Evolutionary conservation across 2,888 invertebrate genomes (phyloP).

Genomic region (Frankliniella fusca): DNA sequence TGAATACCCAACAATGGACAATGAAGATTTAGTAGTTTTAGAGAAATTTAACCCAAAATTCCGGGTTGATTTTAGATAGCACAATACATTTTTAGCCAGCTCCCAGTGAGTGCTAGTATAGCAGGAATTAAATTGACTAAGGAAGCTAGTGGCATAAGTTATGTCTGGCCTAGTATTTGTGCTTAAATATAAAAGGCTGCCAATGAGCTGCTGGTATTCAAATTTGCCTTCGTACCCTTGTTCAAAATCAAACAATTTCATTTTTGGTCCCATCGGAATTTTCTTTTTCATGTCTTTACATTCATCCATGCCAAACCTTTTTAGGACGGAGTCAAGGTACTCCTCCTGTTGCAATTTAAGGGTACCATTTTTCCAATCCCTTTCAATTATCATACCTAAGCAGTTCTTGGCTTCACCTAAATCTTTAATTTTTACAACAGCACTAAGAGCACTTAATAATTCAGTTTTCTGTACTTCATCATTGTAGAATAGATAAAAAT

Average conservation of each 20-base stretch:
- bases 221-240: not conserved
- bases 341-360: not conserved
- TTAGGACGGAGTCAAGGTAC: not conserved
- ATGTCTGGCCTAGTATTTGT: not conserved
- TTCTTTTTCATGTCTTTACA: slow-evolving; percentile 38
- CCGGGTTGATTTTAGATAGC: not conserved
- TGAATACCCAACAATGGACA: slow-evolving; percentile 33
- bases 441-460: not conserved
- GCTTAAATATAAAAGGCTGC: not conserved
- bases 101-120: slow-evolving; percentile 8
- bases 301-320: slow-evolving; percentile 41
- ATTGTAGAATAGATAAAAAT: slow-evolving; percentile 28
- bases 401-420: not conserved
- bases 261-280: not conserved
- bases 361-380: slow-evolving; percentile 1
- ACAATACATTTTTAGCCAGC: not conserved
- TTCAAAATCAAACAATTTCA: not conserved
- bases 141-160: not conserved
- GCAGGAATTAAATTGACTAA: slow-evolving; percentile 9
- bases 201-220: slow-evolving; percentile 1
- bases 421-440: not conserved
- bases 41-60: not conserved
- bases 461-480: not conserved
- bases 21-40: not conserved
- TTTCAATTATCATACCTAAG: not conserved